Base-by-base conservation (phyloP, 2,797 vertebrate species). In the Glossophaga mutica region DNA sequence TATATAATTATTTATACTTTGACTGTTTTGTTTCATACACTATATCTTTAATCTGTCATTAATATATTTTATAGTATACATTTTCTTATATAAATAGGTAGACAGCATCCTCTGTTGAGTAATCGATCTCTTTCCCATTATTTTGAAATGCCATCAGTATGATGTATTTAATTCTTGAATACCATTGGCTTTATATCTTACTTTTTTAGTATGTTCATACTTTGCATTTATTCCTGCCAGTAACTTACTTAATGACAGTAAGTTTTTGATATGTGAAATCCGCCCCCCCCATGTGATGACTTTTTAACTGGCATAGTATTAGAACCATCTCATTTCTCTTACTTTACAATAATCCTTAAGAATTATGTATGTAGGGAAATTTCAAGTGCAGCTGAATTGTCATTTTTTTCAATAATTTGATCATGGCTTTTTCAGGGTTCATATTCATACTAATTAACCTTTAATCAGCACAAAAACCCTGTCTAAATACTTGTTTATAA, bases 371-470 rank as follows among this genome's bases (percentile, higher is more conserved):
- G 11, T 91, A 34, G 37, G 22, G 21, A 76, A 73, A 83, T 88
- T 90, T 93, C 37, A 82, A 70, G 22, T 22, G 22, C 18, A 73
- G 15, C 19, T 65, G 10, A 50, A 83, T 71, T 79, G 3, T 42
- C 52, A 65, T 10, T 86, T 92, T 77, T 92, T 42, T 48, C 16
- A 48, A 22, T 76, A 46, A 81, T 87, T 92, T 67, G 62, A 89
- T 83, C 34, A 67, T 37, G 87, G 44, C 5, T 83, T 91, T 93
- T 65, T 15, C 52, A 87, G 52, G 34, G 19, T 32, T 95, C 22
- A 44, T 95, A 81, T 84, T n/a, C 95, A 81, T 94, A 94, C 88
- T 84, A 96, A 93, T 82, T 93, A 87, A 86, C 9, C 48, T 91
- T 87, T 93, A 95, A 84, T 77, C 77, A 70, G 29, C 32, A 76